phyloP scores from a whole-genome alignment of 2,888 invertebrate genomes.

The Rhopalosiphum nymphaeae region DNA sequence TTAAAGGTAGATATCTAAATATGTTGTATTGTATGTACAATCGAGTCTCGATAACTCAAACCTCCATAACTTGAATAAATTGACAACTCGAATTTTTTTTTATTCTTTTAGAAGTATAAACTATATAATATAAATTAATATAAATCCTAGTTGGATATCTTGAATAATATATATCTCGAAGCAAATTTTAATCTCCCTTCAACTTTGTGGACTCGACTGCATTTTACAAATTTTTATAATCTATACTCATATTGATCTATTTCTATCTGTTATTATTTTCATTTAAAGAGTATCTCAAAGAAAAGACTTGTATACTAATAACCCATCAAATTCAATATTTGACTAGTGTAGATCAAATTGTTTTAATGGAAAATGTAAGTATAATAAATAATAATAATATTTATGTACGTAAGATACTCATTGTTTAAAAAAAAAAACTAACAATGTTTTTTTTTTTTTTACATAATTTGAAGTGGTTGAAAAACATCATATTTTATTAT shows the following conservation, averaged over 20 bases:
- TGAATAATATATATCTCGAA: too few relatives aligned
- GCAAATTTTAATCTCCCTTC: too few relatives aligned
- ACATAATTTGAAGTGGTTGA: not conserved
- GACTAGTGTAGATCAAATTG: slow-evolving; percentile 76
- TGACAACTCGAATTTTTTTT: too few relatives aligned
- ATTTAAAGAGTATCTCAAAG: slow-evolving; percentile 73
- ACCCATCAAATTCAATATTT: slow-evolving; percentile 89
- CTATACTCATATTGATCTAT: not conserved
- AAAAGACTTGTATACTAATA: slow-evolving; percentile 81
- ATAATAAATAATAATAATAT: not conserved
- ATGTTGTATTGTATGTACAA: not conserved
- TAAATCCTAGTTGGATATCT: too few relatives aligned
- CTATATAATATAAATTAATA: too few relatives aligned
- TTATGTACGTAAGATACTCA: not conserved
- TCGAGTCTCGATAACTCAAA: too few relatives aligned
- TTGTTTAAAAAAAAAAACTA: not conserved
- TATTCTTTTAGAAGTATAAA: too few relatives aligned
- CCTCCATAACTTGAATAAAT: too few relatives aligned
- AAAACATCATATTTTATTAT: not conserved
- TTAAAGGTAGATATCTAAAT: slow-evolving; percentile 68
- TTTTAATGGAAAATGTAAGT: slow-evolving; percentile 71
- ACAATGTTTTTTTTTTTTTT: not conserved
- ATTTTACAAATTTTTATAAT: not conserved
- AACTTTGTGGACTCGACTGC: too few relatives aligned
- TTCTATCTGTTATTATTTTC: not conserved